Percentiles rank a stretch among this genome's conserved stretches.
phyloP scores from a whole-genome alignment of 2,888 invertebrate species.

The Ganaspis brasiliensis region DNA sequence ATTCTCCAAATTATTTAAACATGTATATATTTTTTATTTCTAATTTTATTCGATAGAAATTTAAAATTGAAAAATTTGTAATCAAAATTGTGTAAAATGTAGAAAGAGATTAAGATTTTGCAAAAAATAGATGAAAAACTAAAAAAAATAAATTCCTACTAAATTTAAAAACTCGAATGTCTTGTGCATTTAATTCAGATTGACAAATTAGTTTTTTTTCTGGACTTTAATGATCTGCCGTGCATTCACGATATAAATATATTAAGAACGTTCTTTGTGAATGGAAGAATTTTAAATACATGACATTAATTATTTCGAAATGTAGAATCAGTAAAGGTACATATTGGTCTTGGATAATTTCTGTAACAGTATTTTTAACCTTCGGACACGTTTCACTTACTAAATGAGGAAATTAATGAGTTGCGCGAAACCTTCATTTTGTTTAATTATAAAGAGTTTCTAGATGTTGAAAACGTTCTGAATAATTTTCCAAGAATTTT shows the following conservation, averaged over 20 bases:
- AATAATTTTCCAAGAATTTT: not conserved
- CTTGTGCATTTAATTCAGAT: not conserved
- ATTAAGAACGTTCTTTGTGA: conserved; percentile 23
- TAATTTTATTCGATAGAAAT: too few species aligned
- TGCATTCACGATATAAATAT: too few species aligned
- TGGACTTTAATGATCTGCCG: too few species aligned
- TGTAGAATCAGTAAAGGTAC: conserved; percentile 19
- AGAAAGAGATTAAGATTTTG: not conserved
- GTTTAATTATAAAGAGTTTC: not conserved
- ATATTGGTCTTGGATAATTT: not conserved
- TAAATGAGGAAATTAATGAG: conserved; percentile 1
- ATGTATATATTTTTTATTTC: too few species aligned
- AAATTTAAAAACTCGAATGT: not conserved
- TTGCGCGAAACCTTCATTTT: not conserved
- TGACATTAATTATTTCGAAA: conserved; percentile 42
- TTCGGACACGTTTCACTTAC: conserved; percentile 6
- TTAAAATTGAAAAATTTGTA: too few species aligned
- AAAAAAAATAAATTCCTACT: not conserved
- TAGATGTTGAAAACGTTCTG: not conserved
- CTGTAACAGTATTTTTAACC: not conserved
- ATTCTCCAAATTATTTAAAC: too few species aligned
- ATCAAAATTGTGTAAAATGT: not conserved
- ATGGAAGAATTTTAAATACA: not conserved
- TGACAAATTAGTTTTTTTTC: too few species aligned
- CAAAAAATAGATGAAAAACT: not conserved